These are phyloP conservation scores for Atrichornis clamosus DNA, from an alignment of 2,113 vertebrate genomes.

Conservation along the genomic window DNA sequence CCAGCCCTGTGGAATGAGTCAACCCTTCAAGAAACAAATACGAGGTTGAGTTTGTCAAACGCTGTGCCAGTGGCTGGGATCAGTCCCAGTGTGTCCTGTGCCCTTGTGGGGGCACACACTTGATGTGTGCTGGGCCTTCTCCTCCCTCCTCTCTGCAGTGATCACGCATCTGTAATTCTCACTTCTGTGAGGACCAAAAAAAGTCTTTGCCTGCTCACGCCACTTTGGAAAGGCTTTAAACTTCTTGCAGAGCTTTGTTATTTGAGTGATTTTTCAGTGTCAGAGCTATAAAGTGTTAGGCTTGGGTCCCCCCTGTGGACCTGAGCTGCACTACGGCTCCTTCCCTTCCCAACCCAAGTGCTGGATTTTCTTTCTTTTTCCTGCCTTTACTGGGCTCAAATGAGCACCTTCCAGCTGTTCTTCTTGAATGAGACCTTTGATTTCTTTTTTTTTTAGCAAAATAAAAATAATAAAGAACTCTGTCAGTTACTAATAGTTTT, in stretches of 20 bases:
- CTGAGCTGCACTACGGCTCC: conserved; percentile 19
- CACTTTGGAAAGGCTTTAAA: rapidly evolving
- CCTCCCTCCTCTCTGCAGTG: background rate
- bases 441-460: background rate
- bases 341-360: background rate
- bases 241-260: background rate
- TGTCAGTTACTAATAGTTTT: background rate
- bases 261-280: background rate
- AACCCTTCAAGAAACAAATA: background rate
- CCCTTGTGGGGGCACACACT: rapidly evolving
- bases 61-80: rapidly evolving
- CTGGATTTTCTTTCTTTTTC: background rate
- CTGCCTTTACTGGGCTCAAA: background rate
- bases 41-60: background rate
- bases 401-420: background rate
- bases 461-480: background rate
- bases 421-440: background rate
- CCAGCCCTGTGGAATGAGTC: background rate
- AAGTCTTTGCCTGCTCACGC: background rate
- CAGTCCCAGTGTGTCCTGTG: background rate
- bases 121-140: background rate
- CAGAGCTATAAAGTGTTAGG: background rate
- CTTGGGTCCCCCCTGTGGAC: conserved; percentile 47
- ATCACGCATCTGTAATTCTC: background rate
- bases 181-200: rapidly evolving